Evolutionary conservation across 2,888 invertebrate genomes (phyloP), one percentile per base, ranked within the genome.

Genomic region (Steromphala cineraria): DNA sequence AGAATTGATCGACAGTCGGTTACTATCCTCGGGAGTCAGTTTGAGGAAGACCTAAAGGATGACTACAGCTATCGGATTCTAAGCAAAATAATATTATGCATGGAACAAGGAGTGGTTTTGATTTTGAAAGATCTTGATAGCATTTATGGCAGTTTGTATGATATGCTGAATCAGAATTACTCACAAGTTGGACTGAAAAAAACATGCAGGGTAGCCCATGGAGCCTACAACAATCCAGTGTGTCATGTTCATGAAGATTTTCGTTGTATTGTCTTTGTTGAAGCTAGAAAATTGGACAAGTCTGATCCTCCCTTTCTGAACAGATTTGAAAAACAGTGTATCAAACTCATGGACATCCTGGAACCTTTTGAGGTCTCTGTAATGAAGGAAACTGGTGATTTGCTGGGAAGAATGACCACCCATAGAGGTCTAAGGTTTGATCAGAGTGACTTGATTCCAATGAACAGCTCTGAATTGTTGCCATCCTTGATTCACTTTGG

Each of bases 81-180:
- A 0, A 83, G 75, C 67, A 76, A 53, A 67, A 82, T 83, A 46
- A 83, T 82, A n/a, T 53, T 78, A 2, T 80, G 80, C 67, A 83
- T 83, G 83, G 82, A 83, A 75, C 76, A 75, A 24, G 82, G 82
- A 7, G 46, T 56, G 5, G 71, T 81, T 21, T 62, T 83, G n/a
- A 77, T 81, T 21, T 40, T 83, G 75, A 82, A 80, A 53, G 83
- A 83, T 71, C 77, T 81, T 28, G 84, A 84, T 15, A 67, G 75
- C 62, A 87, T 90, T 7, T 90, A 89, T 81, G 89, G 87, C 15
- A 88, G 88, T 76, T 53, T 89, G 55, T 89, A 89, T 84, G 89
- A 88, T 67, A 88, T 89, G 89, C 81, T 90, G 7, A 90, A 90
- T 80, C 88, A 89, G 55, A 89, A 89, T 71, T 89, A 89, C 77